phyloP scores from a whole-genome alignment of 2,888 invertebrate genomes.

The Lycia hirtaria region DNA sequence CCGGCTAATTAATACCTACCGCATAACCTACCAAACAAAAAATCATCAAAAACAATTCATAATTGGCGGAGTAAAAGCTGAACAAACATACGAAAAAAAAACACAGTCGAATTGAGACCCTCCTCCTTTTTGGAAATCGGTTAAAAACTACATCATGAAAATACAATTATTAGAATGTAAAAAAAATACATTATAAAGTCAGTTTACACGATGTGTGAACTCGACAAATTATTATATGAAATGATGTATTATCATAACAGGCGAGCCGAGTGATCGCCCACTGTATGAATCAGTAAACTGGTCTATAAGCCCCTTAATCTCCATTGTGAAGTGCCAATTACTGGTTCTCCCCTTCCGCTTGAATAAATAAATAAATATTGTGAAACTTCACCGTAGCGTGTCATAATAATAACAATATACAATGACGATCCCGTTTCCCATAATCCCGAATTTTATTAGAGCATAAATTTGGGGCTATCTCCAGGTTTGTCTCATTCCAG shows the following conservation, averaged over 20 bases:
- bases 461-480: no score
- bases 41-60: no score
- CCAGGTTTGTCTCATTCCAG: no score
- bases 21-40: no score
- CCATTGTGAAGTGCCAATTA: slow-evolving; percentile 83
- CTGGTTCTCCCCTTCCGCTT: slow-evolving; percentile 81
- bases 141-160: not conserved
- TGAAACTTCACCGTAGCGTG: slow-evolving; percentile 58
- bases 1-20: no score
- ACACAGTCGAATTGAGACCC: no score
- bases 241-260: slow-evolving; percentile 82
- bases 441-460: slow-evolving; percentile 40
- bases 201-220: slow-evolving; percentile 45
- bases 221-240: slow-evolving; percentile 71
- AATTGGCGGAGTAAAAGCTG: no score
- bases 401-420: slow-evolving; percentile 47
- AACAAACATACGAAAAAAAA: no score
- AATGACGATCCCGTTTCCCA: slow-evolving; percentile 50
- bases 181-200: slow-evolving; percentile 34
- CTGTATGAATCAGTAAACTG: slow-evolving; percentile 80
- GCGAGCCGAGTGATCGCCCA: slow-evolving; percentile 70
- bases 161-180: not conserved
- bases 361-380: slow-evolving; percentile 81
- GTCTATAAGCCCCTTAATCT: slow-evolving; percentile 78
- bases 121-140: not conserved